Percentiles rank a stretch among this genome's conserved stretches.
phyloP scores from a whole-genome alignment of 2,888 invertebrate genomes.

The Ypsolopha sequella region DNA sequence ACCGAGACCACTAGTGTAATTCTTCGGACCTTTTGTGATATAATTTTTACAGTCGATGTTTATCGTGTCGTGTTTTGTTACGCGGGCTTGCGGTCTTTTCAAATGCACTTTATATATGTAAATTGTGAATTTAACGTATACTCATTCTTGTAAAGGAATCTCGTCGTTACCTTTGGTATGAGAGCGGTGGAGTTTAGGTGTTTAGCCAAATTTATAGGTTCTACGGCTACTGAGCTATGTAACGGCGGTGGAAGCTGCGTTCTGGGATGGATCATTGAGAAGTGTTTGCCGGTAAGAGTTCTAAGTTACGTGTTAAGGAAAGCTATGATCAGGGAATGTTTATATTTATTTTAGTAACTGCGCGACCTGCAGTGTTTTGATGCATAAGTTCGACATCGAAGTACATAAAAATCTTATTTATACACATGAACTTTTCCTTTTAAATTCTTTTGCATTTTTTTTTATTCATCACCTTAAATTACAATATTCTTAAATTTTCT shows the following conservation, averaged over 20 bases:
- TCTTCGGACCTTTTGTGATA: background rate
- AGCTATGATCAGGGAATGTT: too few species aligned
- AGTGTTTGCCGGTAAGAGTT: too few species aligned
- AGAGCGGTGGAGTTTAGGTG: background rate
- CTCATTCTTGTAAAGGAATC: background rate
- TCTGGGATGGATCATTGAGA: too few species aligned
- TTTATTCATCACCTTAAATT: background rate
- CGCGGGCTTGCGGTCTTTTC: background rate
- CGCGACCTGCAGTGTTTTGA: too few species aligned
- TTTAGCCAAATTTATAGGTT: background rate
- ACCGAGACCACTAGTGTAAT: background rate
- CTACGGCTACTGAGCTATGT: background rate
- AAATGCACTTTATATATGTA: background rate
- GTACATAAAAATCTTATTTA: too few species aligned
- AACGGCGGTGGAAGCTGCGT: background rate
- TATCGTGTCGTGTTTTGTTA: background rate
- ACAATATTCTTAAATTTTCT: background rate
- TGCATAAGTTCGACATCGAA: too few species aligned
- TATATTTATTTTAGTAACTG: too few species aligned
- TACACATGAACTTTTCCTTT: too few species aligned
- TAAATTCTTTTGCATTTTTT: too few species aligned
- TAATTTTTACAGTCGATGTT: background rate
- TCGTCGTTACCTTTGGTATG: background rate
- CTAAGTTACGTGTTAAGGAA: too few species aligned
- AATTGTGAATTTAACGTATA: background rate